Conservation (phyloP, 2,113 vertebrate species). For the Enhydra lutris region DNA sequence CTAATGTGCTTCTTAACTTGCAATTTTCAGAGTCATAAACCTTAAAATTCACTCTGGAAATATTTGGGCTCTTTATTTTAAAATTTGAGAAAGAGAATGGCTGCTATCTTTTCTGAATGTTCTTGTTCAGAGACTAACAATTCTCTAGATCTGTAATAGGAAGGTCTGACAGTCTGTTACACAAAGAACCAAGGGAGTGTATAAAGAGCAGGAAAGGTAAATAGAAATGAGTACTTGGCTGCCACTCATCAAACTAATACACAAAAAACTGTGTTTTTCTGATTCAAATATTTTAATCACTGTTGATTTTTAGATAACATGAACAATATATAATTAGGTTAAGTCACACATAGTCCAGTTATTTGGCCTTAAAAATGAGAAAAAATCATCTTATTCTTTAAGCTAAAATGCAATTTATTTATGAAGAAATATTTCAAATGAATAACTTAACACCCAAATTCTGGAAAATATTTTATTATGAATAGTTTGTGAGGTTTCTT, state of each 20-base stretch:
- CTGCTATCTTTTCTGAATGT: slow-evolving; percentile 44
- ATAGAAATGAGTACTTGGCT: background rate
- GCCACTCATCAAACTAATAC: background rate
- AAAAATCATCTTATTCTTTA: background rate
- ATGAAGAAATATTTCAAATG: background rate
- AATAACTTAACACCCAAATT: background rate
- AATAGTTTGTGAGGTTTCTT: background rate
- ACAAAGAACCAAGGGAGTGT: background rate
- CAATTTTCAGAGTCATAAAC: slow-evolving; percentile 54
- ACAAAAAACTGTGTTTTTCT: background rate
- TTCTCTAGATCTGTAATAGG: slow-evolving; percentile 36
- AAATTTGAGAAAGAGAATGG: slow-evolving; percentile 41
- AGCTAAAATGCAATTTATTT: background rate
- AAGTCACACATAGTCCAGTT: background rate
- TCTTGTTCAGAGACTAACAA: slow-evolving; percentile 49
- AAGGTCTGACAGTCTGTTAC: background rate
- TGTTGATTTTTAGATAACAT: background rate
- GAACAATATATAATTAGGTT: background rate
- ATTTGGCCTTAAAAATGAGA: background rate
- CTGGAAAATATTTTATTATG: background rate
- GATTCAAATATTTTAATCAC: background rate
- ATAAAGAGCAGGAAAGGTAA: background rate
- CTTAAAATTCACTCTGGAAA: slow-evolving; percentile 56
- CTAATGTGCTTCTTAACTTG: slow-evolving; percentile 17
- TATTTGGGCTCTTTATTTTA: slow-evolving; percentile 44